Percentiles rank a stretch among this genome's conserved stretches.
phyloP scores from a whole-genome alignment of 2,113 vertebrate genomes.

The Crotalus horridus region DNA sequence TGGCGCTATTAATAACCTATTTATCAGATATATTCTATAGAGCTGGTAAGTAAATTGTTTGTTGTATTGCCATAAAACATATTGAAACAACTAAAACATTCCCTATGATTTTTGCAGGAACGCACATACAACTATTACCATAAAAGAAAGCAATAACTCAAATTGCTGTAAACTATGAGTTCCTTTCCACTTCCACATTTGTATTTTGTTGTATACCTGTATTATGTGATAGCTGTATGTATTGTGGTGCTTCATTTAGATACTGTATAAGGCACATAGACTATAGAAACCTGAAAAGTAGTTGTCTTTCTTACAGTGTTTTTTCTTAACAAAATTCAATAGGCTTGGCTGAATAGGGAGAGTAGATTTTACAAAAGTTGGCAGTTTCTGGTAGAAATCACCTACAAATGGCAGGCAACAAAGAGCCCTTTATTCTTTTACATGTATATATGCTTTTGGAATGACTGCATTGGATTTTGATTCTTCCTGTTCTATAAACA shows the following conservation, averaged over 20 bases:
- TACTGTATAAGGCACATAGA: not conserved
- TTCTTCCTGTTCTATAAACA: not conserved
- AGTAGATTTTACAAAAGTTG: not conserved
- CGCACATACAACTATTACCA: not conserved
- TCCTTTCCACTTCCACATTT: not conserved
- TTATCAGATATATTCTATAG: not conserved
- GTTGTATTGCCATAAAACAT: not conserved
- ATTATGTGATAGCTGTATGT: not conserved
- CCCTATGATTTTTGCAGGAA: not conserved
- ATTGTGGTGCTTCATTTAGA: not conserved
- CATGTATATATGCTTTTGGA: not conserved
- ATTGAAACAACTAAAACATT: not conserved
- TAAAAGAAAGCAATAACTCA: not conserved
- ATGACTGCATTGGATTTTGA: not conserved
- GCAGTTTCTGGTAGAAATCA: not conserved
- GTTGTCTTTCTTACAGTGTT: too few relatives aligned
- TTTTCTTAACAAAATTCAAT: not conserved
- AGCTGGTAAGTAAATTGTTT: not conserved
- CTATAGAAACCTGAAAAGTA: not conserved
- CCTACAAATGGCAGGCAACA: not conserved
- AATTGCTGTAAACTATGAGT: not conserved
- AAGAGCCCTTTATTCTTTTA: not conserved
- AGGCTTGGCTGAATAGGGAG: not conserved
- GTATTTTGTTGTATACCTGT: not conserved
- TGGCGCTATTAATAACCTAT: not conserved